Base-by-base conservation (phyloP, 2,888 invertebrate species). In the Caenorhabditis doughertyi region DNA sequence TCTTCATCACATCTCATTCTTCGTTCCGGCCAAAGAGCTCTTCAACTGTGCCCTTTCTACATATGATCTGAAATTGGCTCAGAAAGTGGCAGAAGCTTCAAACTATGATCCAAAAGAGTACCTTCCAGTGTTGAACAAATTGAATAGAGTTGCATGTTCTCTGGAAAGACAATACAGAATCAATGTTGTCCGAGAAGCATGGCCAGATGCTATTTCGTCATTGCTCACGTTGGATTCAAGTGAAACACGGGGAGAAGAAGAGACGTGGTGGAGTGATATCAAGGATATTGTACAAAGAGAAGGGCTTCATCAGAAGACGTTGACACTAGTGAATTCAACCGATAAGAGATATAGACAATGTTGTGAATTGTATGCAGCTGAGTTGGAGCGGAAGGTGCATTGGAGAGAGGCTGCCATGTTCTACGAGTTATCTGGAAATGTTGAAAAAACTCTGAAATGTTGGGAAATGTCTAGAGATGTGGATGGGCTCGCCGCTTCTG, bases 31-130 rank as follows among this genome's bases (percentile, higher is more conserved):
- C 18, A 81, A 84, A 49, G 71, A 64, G 23, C 87, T 90, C 18
- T 90, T 89, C 82, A 83, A 86, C 29, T 86, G 86, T 18, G 89
- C 89, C 13, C 81, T 90, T 9, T 84, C 87, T 16, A 90, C 90
- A 3, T 90, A 90, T 58, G 90, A 90, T 62, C 53, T 90, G 55
- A 68, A 84, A 9, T 67, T 90, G 39, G 88, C 88, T 11, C 83
- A 87, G 27, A 83, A 87, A 67, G 86, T 83, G 16, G 88, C 84
- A 7, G 87, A 89, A 68, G 84, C 85, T 0, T 81, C 87, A 5
- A 85, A 89, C 32, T 79, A 84, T 35, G 89, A 85, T 82, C 89
- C 86, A 0, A 88, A 88, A 42, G 90, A 90, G 65, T 89, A 88
- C 29, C 77, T 90, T 27, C 89, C 90, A 2, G 58, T 90, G 0